These are phyloP conservation scores for Halcyon leucocephala DNA, from an alignment of 2,797 vertebrate genomes.

Conservation along the genomic window DNA sequence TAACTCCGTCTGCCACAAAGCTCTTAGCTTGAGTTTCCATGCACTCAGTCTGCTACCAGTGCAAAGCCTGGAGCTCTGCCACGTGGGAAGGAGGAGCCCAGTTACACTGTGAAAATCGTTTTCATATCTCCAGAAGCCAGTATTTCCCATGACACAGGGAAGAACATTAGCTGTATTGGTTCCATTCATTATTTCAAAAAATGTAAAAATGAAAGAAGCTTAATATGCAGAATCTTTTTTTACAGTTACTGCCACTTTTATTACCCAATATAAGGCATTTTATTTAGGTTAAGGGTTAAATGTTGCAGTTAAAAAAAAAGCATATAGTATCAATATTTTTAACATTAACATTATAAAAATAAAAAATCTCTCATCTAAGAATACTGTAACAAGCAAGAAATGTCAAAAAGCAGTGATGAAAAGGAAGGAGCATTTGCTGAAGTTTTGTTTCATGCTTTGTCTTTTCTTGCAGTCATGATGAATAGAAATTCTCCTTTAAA, in stretches of 20 bases:
- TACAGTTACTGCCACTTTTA: neutral
- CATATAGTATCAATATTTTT: neutral
- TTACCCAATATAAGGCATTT: neutral
- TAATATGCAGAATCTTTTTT: neutral
- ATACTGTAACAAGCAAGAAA: neutral
- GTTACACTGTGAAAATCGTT: neutral
- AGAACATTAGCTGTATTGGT: neutral
- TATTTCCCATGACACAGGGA: neutral
- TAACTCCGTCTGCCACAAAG: neutral
- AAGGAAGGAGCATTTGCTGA: neutral
- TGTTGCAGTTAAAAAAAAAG: neutral
- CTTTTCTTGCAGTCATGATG: neutral
- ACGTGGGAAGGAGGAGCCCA: neutral
- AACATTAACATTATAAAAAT: neutral
- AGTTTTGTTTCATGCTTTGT: neutral
- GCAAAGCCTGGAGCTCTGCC: slow-evolving; percentile 14
- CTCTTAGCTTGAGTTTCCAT: neutral
- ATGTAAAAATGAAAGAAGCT: neutral
- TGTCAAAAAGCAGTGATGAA: neutral
- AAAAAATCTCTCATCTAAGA: neutral
- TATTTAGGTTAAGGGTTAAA: neutral
- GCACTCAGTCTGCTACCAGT: neutral
- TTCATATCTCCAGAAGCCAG: slow-evolving; percentile 28
- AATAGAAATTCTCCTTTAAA: neutral
- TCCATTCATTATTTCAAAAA: slow-evolving; percentile 12